Base-by-base conservation (phyloP, 2,797 vertebrate genomes). In the Malurus splendens region DNA sequence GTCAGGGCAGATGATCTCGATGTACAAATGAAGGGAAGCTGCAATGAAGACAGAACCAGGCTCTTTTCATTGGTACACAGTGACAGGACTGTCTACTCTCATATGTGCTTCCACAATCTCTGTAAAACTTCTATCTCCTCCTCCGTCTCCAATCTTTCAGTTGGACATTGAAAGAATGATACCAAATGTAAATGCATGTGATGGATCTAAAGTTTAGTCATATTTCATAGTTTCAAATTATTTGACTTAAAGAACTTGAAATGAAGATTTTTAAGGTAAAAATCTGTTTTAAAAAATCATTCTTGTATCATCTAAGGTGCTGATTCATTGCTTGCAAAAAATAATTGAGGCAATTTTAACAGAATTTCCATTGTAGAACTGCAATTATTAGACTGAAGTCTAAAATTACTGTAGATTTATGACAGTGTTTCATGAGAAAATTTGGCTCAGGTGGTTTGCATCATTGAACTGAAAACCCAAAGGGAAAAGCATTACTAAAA, bases 41-140 rank as follows among this genome's bases (percentile, higher is more conserved):
- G 12, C 23, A 77, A 12, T 24, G 22, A 57, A 16, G 6, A 55
- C 18, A 44, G 20, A 81, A 12, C 4, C 8, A 64, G 33, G 3
- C 10, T 47, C 27, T 28, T 70, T 23, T 7, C 23, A 38, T 9
- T 25, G 5, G 18, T 30, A 5, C 25, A 18, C 12, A 23, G 3
- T 25, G 42, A 32, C 20, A 87, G 12, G 5, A 59, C 41, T 66
- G 52, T 59, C 11, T 7, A 45, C 7, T 30, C 6, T 45, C 32
- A 39, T 13, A 9, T 0, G 0, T 16, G 14, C 20, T 59, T 12
- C 25, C 10, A 18, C 4, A 38, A 30, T 41, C 9, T 60, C 22
- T 39, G 24, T 75, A 64, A 73, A 80, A 27, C 36, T 64, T 28
- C 1, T 65, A 55, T 52, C 11, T 64, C 10, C 7, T 84, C 16